phyloP scores from a whole-genome alignment of 2,113 vertebrate species.

The Sturnira hondurensis region DNA sequence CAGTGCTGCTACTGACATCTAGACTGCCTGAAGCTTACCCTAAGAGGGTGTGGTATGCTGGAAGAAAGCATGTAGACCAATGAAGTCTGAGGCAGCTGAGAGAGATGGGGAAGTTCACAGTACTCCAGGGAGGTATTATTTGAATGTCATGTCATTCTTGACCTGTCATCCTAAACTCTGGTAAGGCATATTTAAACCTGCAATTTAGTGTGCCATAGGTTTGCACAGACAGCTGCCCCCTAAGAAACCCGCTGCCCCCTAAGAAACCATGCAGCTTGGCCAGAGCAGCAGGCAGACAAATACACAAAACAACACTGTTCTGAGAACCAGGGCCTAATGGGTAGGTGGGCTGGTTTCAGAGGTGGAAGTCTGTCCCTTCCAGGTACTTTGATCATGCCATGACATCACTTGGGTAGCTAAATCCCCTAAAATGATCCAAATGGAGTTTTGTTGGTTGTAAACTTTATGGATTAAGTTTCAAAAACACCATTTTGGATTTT shows the following conservation, averaged over 20 bases:
- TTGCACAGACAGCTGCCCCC: background rate
- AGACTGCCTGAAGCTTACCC: background rate
- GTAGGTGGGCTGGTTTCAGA: background rate
- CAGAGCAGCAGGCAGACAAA: background rate
- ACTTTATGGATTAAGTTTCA: background rate
- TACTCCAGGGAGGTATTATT: background rate
- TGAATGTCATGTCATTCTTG: background rate
- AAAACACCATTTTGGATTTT: background rate
- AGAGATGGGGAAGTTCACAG: background rate
- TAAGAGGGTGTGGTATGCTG: background rate
- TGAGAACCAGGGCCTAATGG: background rate
- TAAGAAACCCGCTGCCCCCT: too few species aligned
- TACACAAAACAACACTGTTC: background rate
- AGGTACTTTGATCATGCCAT: background rate
- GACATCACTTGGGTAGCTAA: background rate
- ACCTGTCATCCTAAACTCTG: background rate
- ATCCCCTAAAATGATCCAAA: background rate
- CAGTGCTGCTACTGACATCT: background rate
- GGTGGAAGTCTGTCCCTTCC: background rate
- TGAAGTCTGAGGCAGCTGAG: background rate
- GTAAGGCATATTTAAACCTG: background rate
- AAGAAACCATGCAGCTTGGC: background rate
- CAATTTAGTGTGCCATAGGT: background rate
- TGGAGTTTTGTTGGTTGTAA: background rate
- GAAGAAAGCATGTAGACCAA: background rate